These are phyloP conservation scores for Diploptera punctata DNA, from an alignment of 2,888 invertebrate genomes.

Conservation along the genomic window DNA sequence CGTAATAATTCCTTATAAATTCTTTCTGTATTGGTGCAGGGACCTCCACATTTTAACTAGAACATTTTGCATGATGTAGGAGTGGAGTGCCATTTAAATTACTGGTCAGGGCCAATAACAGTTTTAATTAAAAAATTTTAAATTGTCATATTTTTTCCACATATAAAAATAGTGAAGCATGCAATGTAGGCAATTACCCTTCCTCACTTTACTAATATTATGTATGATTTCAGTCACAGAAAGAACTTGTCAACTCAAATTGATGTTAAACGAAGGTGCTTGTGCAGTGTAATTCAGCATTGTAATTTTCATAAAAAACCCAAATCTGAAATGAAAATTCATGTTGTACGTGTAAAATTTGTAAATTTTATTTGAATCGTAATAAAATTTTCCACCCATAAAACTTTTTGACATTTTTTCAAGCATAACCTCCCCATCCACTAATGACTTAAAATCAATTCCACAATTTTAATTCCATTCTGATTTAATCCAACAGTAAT, in stretches of 20 bases:
- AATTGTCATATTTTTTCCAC: too few species aligned
- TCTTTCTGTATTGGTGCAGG: constrained; percentile 23
- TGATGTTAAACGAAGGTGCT: constrained; percentile 9
- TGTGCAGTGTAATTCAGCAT: constrained; percentile 5
- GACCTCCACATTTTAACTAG: background rate
- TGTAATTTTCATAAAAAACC: constrained; percentile 6
- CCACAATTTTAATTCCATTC: background rate
- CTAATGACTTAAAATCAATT: constrained; percentile 20
- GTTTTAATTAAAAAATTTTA: background rate
- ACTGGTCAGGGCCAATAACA: background rate
- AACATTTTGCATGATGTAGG: constrained; percentile 12
- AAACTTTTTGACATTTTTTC: constrained; percentile 30
- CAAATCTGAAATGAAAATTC: constrained; percentile 15
- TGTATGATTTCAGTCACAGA: constrained; percentile 33
- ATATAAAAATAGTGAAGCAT: constrained; percentile 24
- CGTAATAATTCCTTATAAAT: constrained; percentile 4
- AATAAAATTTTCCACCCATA: constrained; percentile 40
- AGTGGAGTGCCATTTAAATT: constrained; percentile 10
- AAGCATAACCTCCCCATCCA: constrained; percentile 36
- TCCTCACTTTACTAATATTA: constrained; percentile 39
- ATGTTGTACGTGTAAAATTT: constrained; percentile 40
- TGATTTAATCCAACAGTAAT: constrained; percentile 6
- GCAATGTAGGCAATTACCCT: constrained; percentile 37
- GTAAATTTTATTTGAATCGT: constrained; percentile 41
- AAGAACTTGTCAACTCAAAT: constrained; percentile 28